phyloP scores from a whole-genome alignment of 2,113 vertebrate species.

The Antechinus stuartii region DNA sequence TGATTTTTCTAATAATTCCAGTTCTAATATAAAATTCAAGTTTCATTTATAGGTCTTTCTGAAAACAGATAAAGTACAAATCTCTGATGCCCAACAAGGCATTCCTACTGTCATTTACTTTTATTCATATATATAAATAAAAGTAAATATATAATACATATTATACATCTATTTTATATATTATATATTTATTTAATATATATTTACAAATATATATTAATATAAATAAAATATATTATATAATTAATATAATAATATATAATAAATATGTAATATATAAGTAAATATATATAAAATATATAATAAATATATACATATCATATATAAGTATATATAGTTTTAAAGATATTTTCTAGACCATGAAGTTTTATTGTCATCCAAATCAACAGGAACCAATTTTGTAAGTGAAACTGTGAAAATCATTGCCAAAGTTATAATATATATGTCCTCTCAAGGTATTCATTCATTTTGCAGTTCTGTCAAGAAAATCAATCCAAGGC shows the following conservation, averaged over 20 bases:
- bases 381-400: neutral
- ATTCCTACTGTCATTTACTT: conserved; percentile 24
- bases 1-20: neutral
- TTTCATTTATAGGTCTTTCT: conserved; percentile 2
- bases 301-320: too few relatives aligned
- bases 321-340: neutral
- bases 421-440: neutral
- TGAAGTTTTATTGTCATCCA: neutral
- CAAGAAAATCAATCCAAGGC: neutral
- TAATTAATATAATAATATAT: too few relatives aligned
- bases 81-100: neutral
- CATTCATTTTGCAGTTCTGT: conserved; percentile 37
- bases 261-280: too few relatives aligned
- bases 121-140: neutral
- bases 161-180: too few relatives aligned
- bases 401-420: neutral
- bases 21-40: neutral
- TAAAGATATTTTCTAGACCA: neutral
- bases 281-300: too few relatives aligned
- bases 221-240: too few relatives aligned
- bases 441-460: neutral
- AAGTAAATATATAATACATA: too few relatives aligned
- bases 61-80: neutral
- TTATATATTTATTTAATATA: too few relatives aligned
- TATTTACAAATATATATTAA: too few relatives aligned